A percentile compares a stretch with the other conserved stretches of the same genome.
Evolutionary conservation across 2,888 invertebrate species (phyloP).

Genomic region (Gari tellinella): DNA sequence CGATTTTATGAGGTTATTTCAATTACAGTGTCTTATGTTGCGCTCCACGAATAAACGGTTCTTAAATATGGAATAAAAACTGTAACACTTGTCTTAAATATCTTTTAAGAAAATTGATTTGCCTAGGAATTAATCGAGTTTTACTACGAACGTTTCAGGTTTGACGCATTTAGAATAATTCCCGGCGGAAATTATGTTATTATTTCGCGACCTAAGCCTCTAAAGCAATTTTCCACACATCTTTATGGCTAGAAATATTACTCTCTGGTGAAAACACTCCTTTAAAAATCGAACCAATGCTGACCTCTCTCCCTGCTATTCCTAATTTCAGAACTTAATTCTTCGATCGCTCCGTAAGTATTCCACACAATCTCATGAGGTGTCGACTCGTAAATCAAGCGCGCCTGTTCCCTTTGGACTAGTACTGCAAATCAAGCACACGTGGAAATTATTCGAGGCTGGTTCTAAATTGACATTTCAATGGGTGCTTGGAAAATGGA

Average conservation of each 20-base stretch:
- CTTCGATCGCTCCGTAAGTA: constrained; percentile 45
- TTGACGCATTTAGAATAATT: constrained; percentile 45
- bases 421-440: constrained; percentile 49
- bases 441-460: constrained; percentile 50
- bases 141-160: constrained; percentile 36
- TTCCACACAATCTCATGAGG: constrained; percentile 38
- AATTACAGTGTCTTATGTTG: too few species aligned
- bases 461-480: constrained; percentile 58
- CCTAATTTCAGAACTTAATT: constrained; percentile 41
- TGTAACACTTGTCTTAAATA: too few species aligned
- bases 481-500: constrained; percentile 48
- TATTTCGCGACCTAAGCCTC: constrained; percentile 59
- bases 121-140: constrained; percentile 44
- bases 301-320: constrained; percentile 33
- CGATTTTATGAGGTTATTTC: too few species aligned
- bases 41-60: too few species aligned
- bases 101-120: constrained; percentile 44
- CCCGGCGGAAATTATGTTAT: constrained; percentile 60
- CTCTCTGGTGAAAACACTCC: constrained; percentile 48
- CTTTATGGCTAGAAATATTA: constrained; percentile 51
- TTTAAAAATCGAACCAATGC: constrained; percentile 45
- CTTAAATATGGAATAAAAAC: too few species aligned
- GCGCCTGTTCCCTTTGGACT: constrained; percentile 50
- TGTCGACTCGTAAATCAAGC: constrained; percentile 54
- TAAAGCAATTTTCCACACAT: constrained; percentile 60